These are phyloP conservation scores for Trichosurus vulpecula DNA, from an alignment of 2,797 vertebrate genomes.

Conservation along the genomic window DNA sequence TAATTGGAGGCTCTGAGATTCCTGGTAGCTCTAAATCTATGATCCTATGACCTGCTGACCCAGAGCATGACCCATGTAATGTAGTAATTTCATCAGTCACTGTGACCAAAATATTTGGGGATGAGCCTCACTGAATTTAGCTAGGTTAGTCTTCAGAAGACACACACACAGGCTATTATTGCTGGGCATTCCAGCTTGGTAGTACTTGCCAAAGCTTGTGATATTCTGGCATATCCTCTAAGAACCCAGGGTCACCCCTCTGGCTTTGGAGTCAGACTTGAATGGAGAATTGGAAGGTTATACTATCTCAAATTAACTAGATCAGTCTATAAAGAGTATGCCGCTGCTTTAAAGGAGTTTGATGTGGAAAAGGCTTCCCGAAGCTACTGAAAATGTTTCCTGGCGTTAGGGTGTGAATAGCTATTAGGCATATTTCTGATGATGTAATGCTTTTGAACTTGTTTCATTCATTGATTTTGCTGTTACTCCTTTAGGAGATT, in stretches of 20 bases:
- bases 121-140: background rate
- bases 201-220: background rate
- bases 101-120: background rate
- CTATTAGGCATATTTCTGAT: slow-evolving; percentile 46
- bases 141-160: background rate
- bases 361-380: slow-evolving; percentile 45
- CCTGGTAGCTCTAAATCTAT: background rate
- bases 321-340: slow-evolving; percentile 18
- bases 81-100: background rate
- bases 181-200: background rate
- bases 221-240: background rate
- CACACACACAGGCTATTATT: background rate
- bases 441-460: slow-evolving; percentile 34
- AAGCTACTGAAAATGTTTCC: slow-evolving; percentile 23
- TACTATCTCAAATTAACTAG: background rate
- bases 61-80: background rate
- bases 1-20: background rate
- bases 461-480: slow-evolving; percentile 52
- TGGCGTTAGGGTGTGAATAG: slow-evolving; percentile 28
- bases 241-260: background rate
- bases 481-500: slow-evolving; percentile 35
- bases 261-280: background rate
- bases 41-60: background rate
- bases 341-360: slow-evolving; percentile 25
- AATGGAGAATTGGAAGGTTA: background rate